phyloP scores from a whole-genome alignment of 2,113 vertebrate species.

The Syrmaticus mikado region DNA sequence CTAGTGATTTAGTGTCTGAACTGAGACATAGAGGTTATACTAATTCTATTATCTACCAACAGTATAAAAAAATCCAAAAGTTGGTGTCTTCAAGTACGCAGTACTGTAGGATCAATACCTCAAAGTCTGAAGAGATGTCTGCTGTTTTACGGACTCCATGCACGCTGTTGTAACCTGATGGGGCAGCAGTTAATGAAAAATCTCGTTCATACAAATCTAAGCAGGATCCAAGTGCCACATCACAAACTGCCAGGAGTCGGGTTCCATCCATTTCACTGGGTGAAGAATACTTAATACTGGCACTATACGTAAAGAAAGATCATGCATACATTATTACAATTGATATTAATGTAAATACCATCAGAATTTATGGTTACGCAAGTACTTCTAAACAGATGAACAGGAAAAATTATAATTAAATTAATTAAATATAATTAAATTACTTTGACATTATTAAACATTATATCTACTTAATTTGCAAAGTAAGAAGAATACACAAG shows the following conservation, averaged over 20 bases:
- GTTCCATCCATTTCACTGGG: slow-evolving; percentile 78
- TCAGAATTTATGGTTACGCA: background rate
- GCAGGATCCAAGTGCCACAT: slow-evolving; percentile 84
- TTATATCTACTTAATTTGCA: background rate
- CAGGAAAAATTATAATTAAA: background rate
- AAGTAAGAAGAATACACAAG: background rate
- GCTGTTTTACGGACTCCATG: slow-evolving; percentile 72
- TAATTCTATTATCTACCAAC: background rate
- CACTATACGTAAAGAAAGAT: slow-evolving; percentile 63
- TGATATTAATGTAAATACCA: background rate
- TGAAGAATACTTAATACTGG: slow-evolving; percentile 83
- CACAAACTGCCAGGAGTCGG: slow-evolving; percentile 83
- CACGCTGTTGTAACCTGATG: slow-evolving; percentile 82
- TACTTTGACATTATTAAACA: background rate
- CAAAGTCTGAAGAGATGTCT: slow-evolving; percentile 76
- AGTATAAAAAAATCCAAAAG: background rate
- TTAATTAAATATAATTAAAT: background rate
- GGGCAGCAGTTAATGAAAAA: slow-evolving; percentile 75
- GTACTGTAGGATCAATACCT: slow-evolving; percentile 71
- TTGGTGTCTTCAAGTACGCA: background rate
- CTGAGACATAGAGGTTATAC: background rate
- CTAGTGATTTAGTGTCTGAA: background rate
- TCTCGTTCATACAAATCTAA: slow-evolving; percentile 70
- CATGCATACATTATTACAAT: background rate
- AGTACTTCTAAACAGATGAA: background rate